Evolutionary conservation across 2,888 invertebrate species (phyloP).

Genomic region (Apantesis nais): DNA sequence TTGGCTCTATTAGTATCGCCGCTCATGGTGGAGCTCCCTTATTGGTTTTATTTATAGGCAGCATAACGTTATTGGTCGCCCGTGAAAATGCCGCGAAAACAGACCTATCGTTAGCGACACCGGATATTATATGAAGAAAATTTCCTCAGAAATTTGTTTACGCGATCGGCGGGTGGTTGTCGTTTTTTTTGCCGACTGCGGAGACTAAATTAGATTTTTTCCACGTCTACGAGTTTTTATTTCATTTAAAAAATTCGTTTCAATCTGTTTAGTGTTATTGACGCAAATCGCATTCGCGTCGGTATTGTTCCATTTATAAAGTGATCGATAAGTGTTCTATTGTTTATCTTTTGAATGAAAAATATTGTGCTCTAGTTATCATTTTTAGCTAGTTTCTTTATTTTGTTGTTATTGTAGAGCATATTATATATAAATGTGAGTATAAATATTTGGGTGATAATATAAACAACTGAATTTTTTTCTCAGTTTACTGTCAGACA

Average conservation of each 20-base stretch:
- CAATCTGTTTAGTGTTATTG: constrained; percentile 22
- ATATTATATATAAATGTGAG: not conserved
- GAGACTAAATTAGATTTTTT: constrained; percentile 73
- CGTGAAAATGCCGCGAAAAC: constrained; percentile 68
- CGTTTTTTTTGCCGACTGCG: constrained; percentile 64
- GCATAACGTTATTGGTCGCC: constrained; percentile 58
- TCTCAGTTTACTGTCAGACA: constrained; percentile 47
- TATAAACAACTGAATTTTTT: constrained; percentile 29
- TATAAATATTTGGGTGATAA: constrained; percentile 11
- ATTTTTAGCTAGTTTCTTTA: not conserved
- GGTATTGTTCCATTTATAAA: constrained; percentile 35
- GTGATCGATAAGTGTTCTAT: constrained; percentile 63
- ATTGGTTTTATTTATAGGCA: constrained; percentile 62
- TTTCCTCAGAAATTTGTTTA: constrained; percentile 83
- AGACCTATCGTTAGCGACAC: constrained; percentile 64
- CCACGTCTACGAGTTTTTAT: constrained; percentile 55
- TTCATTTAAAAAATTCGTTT: constrained; percentile 53
- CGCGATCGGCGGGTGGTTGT: constrained; percentile 67
- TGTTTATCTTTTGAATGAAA: constrained; percentile 49
- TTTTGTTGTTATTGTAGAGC: not conserved
- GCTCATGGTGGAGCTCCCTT: constrained; percentile 56
- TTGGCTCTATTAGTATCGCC: constrained; percentile 72
- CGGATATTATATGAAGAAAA: constrained; percentile 79
- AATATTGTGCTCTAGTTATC: constrained; percentile 15
- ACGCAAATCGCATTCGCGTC: constrained; percentile 31